Conservation (phyloP, 2,797 vertebrate genomes). For the Sebastes ruberrimus region DNA sequence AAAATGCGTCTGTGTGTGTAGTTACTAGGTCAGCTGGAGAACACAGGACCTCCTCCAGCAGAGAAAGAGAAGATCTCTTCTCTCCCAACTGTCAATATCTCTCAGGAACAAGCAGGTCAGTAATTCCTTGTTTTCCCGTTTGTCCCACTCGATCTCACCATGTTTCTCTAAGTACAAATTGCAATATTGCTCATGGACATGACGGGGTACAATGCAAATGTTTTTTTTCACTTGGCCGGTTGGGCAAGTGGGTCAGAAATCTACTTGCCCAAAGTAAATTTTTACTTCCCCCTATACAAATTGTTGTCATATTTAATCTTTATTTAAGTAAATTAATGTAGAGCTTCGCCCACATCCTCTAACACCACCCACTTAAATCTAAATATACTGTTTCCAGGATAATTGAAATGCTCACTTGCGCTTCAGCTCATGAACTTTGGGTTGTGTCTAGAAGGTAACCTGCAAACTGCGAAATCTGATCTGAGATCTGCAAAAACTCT, state of each 20-base stretch:
- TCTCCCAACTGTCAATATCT: slow-evolving; percentile 92
- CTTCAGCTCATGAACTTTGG: not conserved
- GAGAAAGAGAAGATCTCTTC: slow-evolving; percentile 96
- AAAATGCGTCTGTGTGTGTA: slow-evolving; percentile 39
- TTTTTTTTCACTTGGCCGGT: not conserved
- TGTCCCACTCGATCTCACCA: not conserved
- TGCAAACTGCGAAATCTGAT: too few species aligned
- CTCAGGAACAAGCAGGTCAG: slow-evolving; percentile 93
- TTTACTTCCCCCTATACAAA: not conserved
- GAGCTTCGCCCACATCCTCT: not conserved
- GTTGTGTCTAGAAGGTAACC: too few species aligned
- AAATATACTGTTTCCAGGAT: not conserved
- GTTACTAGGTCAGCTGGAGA: slow-evolving; percentile 96
- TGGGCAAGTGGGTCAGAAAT: too few species aligned
- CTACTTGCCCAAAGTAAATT: not conserved
- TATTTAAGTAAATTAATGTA: not conserved
- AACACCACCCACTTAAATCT: not conserved
- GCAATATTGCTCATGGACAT: not conserved
- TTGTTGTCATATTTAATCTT: not conserved
- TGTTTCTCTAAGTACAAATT: not conserved
- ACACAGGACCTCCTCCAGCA: slow-evolving; percentile 94
- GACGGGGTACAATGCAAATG: not conserved
- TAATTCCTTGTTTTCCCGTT: not conserved
- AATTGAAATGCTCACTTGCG: not conserved
- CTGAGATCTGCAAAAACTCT: too few species aligned